Base-by-base conservation (phyloP, 2,888 invertebrate genomes). In the Mycogona germanica region DNA sequence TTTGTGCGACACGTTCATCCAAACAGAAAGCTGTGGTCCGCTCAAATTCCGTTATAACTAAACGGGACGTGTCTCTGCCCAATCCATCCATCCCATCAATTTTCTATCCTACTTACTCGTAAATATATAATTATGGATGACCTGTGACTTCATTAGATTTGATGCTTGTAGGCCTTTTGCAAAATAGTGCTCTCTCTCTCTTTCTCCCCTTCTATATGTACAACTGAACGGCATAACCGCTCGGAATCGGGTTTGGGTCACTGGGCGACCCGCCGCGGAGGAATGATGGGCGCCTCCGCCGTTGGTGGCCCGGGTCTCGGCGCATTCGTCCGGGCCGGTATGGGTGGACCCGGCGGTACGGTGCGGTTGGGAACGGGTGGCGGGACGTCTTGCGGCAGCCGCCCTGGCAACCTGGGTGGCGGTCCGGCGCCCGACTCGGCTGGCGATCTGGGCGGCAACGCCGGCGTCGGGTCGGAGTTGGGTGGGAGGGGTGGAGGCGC, bases 321-420 rank as follows among this genome's bases (percentile, higher is more conserved):
- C 12, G 40, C 30, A 26, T 63, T 67, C 30, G 52, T 50, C 37
- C 58, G 55, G 44, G 23, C 64, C 14, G 65, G 76, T 21, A 66
- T 74, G 58, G 70, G 74, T 50, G 69, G 72, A 55, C 19, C 72
- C 66, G 4, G 67, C 63, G 51, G 68, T 64, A 57, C 51, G 17
- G 52, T 30, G 14, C 58, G 53, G 28, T 49, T 38, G 19, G 51
- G 56, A 25, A 59, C 46, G 19, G 55, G 57, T 17, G 54, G 56
- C 12, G 53, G 53, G 7, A 47, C 41, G 4, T 23, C 38, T 21
- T 42, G 29, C 23, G 28, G 40, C 21, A 23, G 19, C 1, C 19
- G n/a, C 32, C 5, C 35, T n/a, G 53, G 50, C 47, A 52, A 19
- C 17, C 45, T 51, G 23, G 46, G 45, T 3, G 53, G 47, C 21